phyloP scores from a whole-genome alignment of 2,888 invertebrate species.

The Scaptomyza polygonia region DNA sequence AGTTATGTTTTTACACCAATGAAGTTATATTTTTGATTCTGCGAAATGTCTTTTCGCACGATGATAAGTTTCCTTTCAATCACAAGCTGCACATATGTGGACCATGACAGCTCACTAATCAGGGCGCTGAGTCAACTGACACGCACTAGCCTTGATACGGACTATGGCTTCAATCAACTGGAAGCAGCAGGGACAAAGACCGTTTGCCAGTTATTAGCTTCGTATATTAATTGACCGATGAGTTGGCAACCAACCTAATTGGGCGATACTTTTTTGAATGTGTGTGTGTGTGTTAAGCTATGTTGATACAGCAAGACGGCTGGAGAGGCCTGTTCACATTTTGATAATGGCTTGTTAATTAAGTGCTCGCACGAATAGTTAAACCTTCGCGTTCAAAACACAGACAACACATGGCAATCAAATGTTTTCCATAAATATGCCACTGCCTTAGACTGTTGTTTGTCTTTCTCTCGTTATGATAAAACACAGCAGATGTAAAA shows the following conservation, averaged over 20 bases:
- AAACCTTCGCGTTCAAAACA: constrained; percentile 8
- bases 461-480: constrained; percentile 41
- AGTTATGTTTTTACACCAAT: too few species aligned
- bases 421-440: constrained; percentile 57
- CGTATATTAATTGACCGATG: constrained; percentile 41
- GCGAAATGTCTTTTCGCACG: neutral
- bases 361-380: constrained; percentile 61
- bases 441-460: neutral
- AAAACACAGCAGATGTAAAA: constrained; percentile 36
- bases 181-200: constrained; percentile 3
- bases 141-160: constrained; percentile 17
- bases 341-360: constrained; percentile 69
- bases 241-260: constrained; percentile 38
- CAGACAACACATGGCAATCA: constrained; percentile 22
- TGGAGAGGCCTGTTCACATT: constrained; percentile 22
- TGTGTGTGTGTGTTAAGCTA: constrained; percentile 18
- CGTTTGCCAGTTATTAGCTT: constrained; percentile 34
- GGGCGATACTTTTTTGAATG: constrained; percentile 33
- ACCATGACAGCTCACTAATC: constrained; percentile 8
- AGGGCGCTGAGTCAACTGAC: constrained; percentile 11
- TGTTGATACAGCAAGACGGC: constrained; percentile 7
- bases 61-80: too few species aligned
- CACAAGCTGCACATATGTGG: neutral
- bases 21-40: too few species aligned
- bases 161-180: constrained; percentile 2